A percentile compares a stretch with the other conserved stretches of the same genome.
Evolutionary conservation across 2,113 vertebrate genomes (phyloP).

Genomic region (Crotalus horridus): DNA sequence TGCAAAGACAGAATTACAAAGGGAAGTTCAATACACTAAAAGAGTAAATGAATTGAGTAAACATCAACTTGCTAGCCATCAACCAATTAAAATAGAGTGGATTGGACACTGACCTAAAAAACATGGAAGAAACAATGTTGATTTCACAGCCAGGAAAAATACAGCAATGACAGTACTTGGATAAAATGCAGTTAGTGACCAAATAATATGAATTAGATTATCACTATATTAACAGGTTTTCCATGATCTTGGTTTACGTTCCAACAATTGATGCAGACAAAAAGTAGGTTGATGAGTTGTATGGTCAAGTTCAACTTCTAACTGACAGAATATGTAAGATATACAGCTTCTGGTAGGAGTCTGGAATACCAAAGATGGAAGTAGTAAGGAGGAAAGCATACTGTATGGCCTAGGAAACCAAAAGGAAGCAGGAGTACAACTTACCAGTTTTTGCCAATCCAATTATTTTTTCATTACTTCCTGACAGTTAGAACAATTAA

Average conservation of each 20-base stretch:
- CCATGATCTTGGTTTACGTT: neutral
- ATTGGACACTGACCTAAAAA: neutral
- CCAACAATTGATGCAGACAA: neutral
- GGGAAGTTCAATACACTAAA: neutral
- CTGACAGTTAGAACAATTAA: no score
- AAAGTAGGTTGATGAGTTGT: neutral
- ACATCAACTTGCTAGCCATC: neutral
- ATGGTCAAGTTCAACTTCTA: neutral
- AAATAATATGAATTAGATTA: no score
- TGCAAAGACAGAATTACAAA: neutral
- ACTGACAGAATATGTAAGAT: neutral
- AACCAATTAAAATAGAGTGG: neutral
- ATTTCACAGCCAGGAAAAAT: neutral
- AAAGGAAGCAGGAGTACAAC: neutral
- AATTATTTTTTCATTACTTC: neutral
- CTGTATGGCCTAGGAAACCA: neutral
- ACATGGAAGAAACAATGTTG: neutral
- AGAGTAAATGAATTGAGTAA: neutral
- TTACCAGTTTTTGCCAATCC: neutral
- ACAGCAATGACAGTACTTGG: neutral
- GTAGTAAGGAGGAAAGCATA: neutral
- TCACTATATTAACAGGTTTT: no score
- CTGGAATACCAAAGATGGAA: neutral
- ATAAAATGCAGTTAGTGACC: no score
- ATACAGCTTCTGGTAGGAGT: neutral